Conservation (phyloP, 2,888 invertebrate genomes). For the Drosophila picticornis region DNA sequence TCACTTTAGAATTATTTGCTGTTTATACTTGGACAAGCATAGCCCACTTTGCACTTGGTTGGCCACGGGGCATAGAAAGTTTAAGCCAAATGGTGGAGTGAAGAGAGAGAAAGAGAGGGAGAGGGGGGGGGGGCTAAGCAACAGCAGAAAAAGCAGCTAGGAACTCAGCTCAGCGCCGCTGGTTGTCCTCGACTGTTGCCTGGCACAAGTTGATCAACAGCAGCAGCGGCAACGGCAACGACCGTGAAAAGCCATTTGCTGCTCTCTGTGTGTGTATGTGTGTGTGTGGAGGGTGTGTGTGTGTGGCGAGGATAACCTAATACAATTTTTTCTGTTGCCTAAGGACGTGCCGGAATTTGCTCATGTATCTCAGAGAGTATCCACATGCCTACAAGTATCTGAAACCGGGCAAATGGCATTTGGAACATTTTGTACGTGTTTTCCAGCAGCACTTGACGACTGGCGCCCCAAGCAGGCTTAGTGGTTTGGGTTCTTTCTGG, state of each 20-base stretch:
- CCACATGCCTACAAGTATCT: slow-evolving; percentile 17
- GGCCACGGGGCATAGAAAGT: slow-evolving; percentile 46
- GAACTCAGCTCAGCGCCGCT: not conserved
- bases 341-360: slow-evolving; percentile 68
- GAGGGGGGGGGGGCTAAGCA: too few species aligned
- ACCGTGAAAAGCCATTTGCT: slow-evolving; percentile 82
- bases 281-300: slow-evolving; percentile 20
- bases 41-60: slow-evolving; percentile 15
- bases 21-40: not conserved
- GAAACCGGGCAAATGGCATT: slow-evolving; percentile 42
- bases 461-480: slow-evolving; percentile 4
- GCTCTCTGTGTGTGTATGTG: slow-evolving; percentile 2
- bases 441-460: slow-evolving; percentile 13
- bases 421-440: slow-evolving; percentile 50
- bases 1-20: not conserved
- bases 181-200: slow-evolving; percentile 37
- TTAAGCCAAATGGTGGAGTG: slow-evolving; percentile 52
- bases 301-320: slow-evolving; percentile 72
- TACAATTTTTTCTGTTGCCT: slow-evolving; percentile 71
- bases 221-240: slow-evolving; percentile 62
- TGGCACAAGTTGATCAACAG: slow-evolving; percentile 53
- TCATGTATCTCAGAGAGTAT: slow-evolving; percentile 38
- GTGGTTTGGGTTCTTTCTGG: not conserved
- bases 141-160: slow-evolving; percentile 27
- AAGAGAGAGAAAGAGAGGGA: not conserved